Evolutionary conservation across 2,797 vertebrate species (phyloP), one percentile per base, ranked within the genome.

Genomic region (Sebastes wilsoni): DNA sequence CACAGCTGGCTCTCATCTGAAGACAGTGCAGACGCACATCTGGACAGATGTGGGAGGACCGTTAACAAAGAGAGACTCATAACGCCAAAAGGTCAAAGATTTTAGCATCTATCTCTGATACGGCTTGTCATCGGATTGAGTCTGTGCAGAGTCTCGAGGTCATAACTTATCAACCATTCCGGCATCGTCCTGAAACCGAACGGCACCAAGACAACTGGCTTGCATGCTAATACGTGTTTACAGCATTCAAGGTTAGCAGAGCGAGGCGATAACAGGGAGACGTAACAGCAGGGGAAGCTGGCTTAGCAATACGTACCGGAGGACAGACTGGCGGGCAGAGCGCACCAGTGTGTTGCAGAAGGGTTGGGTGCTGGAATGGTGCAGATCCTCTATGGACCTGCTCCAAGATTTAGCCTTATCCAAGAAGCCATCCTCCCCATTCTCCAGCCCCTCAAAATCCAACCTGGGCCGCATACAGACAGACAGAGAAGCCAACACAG

Each of bases 351-450:
- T 98, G 96, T 97, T 98, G 97, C 97, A 96, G 92, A 98, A 98
- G 87, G 97, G 96, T 94, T 97, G 97, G 92, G 94, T 80, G 77
- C 95, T 94, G 72, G 94, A 94, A 85, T 96, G 97, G 95, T 98
- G 97, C 96, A 99, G 96, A 96, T 99, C 97, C 96, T 99, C 98
- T 74, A 99, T 99, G 89, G 98, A 99, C 96, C 98, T 97, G 96
- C 97, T 99, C 98, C 98, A 99, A 95, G 97, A 95, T 88, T 96
- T 97, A 90, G 96, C 87, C 93, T 97, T 99, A 94, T 98, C 97
- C 95, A 98, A 95, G 73, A 95, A 96, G 78, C 97, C 95, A 68
- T 99, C 98, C 77, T 99, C 97, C 56, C 96, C 96, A 87, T 96
- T 97, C 93, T 99, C 98, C 96, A 97, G 94, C 87, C 96, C 97